Evolutionary conservation across 2,113 vertebrate genomes (phyloP).

Genomic region (Lepus europaeus): DNA sequence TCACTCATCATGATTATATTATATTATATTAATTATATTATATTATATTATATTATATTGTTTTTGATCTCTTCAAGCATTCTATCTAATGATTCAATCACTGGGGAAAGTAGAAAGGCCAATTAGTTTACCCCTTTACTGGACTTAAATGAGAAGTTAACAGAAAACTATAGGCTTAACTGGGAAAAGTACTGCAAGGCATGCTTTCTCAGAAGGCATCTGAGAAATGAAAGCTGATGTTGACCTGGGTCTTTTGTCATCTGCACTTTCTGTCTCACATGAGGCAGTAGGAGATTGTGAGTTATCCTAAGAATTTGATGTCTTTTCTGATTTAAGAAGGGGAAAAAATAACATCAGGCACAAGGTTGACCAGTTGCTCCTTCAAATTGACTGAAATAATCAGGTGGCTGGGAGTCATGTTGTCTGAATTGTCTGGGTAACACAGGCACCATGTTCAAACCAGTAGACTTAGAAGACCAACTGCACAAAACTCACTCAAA

Average conservation of each 20-base stretch:
- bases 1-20: background rate
- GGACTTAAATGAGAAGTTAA: conserved; percentile 15
- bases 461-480: background rate
- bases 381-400: conserved; percentile 63
- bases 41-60: background rate
- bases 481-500: background rate
- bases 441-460: background rate
- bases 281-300: conserved; percentile 43
- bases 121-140: background rate
- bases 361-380: conserved; percentile 58
- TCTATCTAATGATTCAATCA: background rate
- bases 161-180: background rate
- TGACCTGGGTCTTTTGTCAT: conserved; percentile 9
- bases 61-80: background rate
- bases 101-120: background rate
- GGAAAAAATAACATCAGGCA: background rate
- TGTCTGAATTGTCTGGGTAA: background rate
- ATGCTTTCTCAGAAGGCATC: background rate
- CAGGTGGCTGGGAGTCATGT: background rate
- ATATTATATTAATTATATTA: background rate
- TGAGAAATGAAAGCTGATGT: conserved; percentile 37
- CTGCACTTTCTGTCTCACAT: background rate
- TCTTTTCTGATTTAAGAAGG: background rate
- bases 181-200: conserved; percentile 27
- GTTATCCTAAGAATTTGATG: conserved; percentile 57